Percentiles rank a stretch among this genome's conserved stretches.
These are phyloP conservation scores for Dolichopus griseipennis DNA, from an alignment of 2,888 invertebrate species.

Conservation along the genomic window DNA sequence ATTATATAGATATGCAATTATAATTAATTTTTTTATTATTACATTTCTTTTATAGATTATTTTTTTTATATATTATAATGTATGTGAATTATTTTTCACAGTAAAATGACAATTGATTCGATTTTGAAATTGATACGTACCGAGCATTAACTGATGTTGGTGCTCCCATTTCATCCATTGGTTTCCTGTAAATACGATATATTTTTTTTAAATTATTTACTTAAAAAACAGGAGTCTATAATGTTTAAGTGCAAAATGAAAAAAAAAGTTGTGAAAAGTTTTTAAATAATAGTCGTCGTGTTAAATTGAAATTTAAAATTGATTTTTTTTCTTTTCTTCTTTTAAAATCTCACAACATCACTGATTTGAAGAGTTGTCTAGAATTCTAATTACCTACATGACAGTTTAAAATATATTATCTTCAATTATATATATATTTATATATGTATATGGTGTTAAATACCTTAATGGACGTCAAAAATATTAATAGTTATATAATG, in stretches of 20 bases:
- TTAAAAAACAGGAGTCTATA: constrained; percentile 15
- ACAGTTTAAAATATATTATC: too few relatives aligned
- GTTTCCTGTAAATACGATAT: constrained; percentile 75
- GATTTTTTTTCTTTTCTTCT: background rate
- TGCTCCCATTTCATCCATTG: constrained; percentile 77
- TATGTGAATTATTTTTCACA: constrained; percentile 10
- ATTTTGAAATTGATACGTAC: constrained; percentile 54
- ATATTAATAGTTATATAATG: too few relatives aligned
- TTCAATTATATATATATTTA: too few relatives aligned
- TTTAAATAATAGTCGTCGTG: background rate
- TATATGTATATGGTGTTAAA: too few relatives aligned
- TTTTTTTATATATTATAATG: too few relatives aligned
- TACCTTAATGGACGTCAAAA: too few relatives aligned
- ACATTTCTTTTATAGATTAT: background rate
- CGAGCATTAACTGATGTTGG: constrained; percentile 79
- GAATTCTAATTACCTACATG: background rate
- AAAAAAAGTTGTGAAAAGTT: constrained; percentile 9
- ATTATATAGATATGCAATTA: constrained; percentile 6
- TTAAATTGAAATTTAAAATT: background rate
- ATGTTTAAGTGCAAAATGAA: background rate
- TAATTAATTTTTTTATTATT: constrained; percentile 6
- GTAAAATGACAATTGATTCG: constrained; percentile 23
- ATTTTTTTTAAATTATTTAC: background rate
- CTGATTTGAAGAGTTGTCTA: background rate
- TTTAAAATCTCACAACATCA: constrained; percentile 14